Conservation (phyloP, 2,888 invertebrate genomes). For the Empis stercorea region DNA sequence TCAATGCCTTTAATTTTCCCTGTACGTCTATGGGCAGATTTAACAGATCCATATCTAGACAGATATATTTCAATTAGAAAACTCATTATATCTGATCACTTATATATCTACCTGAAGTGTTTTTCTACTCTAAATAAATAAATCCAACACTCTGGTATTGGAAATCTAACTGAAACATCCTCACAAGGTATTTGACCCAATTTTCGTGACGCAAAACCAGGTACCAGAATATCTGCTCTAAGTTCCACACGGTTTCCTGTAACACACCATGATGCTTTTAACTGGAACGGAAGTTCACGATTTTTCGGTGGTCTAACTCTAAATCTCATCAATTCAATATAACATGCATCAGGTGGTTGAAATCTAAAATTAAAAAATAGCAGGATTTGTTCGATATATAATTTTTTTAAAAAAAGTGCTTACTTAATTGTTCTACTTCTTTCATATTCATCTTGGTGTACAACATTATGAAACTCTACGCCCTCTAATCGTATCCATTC, state of each 20-base stretch:
- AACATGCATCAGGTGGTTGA: conserved; percentile 94
- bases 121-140: conserved; percentile 97
- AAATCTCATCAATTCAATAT: conserved; percentile 92
- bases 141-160: conserved; percentile 99
- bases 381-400: no score
- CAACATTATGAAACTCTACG: conserved; percentile 87
- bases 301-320: conserved; percentile 90
- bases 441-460: conserved; percentile 83
- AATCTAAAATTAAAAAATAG: conserved; percentile 45
- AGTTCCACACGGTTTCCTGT: conserved; percentile 88
- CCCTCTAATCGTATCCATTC: conserved; percentile 97
- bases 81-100: neutral
- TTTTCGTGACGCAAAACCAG: conserved; percentile 91
- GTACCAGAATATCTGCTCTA: conserved; percentile 88
- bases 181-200: conserved; percentile 94
- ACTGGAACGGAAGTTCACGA: conserved; percentile 90
- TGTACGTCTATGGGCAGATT: conserved; percentile 77
- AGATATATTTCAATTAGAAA: neutral
- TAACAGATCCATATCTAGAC: conserved; percentile 82
- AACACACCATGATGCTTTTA: conserved; percentile 80
- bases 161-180: conserved; percentile 91
- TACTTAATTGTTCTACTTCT: conserved; percentile 74
- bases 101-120: conserved; percentile 53
- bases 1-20: conserved; percentile 90
- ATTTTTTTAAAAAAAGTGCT: no score